phyloP scores from a whole-genome alignment of 53 echinoderm and acorn worm species.

The Luidia sarsii region DNA sequence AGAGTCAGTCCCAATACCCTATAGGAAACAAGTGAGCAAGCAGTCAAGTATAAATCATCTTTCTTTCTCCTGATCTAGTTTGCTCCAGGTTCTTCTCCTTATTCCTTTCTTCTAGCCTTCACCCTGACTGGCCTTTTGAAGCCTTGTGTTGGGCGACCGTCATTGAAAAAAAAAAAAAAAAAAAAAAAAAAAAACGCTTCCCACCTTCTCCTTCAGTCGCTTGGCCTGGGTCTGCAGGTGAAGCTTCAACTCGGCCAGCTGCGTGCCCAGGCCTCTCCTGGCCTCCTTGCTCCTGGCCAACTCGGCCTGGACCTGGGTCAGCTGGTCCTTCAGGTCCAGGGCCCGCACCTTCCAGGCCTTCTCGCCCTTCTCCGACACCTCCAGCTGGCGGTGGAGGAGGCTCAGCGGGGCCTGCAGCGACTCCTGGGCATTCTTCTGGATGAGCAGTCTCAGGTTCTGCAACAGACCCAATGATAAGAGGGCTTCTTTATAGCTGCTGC shows the following conservation, averaged over 20 bases:
- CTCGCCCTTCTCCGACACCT: constrained; percentile 27
- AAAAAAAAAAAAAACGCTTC: too few species aligned
- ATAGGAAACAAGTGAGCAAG: not conserved
- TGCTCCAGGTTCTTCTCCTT: too few species aligned
- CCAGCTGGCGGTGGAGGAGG: constrained; percentile 24
- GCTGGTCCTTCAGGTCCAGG: constrained; percentile 15
- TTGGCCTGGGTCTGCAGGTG: not conserved
- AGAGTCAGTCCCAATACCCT: not conserved
- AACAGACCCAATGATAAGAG: too few species aligned
- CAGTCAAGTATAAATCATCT: too few species aligned
- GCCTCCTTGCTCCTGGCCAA: not conserved
- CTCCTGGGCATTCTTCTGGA: constrained; percentile 26
- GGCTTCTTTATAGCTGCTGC: not conserved
- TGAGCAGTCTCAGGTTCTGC: constrained; percentile 13
- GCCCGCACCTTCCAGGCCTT: constrained; percentile 19
- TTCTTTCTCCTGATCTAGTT: too few species aligned
- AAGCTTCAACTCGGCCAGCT: not conserved
- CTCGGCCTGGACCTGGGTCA: constrained; percentile 7
- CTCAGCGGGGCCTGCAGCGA: not conserved
- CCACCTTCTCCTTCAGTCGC: constrained; percentile 26
- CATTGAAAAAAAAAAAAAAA: not conserved
- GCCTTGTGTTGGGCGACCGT: too few species aligned
- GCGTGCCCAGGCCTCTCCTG: not conserved
- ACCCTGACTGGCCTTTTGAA: too few species aligned
- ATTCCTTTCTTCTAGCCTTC: too few species aligned